Evolutionary conservation across 2,797 vertebrate genomes (phyloP).

Genomic region (Bovichtus variegatus): DNA sequence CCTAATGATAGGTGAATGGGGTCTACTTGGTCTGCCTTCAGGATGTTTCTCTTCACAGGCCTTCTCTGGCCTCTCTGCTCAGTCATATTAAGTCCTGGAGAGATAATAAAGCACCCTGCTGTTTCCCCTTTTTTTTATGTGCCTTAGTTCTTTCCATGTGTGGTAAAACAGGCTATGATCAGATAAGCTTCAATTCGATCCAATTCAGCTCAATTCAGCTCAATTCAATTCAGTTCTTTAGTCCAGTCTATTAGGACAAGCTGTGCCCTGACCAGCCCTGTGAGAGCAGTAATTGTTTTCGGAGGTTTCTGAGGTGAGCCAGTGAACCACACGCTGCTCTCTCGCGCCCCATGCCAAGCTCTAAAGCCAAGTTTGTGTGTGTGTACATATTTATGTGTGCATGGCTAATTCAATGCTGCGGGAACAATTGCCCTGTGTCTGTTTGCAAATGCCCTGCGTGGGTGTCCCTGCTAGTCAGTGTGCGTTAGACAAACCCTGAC

Average conservation of each 20-base stretch:
- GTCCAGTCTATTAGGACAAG: slow-evolving; percentile 74
- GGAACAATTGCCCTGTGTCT: slow-evolving; percentile 78
- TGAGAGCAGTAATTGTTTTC: slow-evolving; percentile 84
- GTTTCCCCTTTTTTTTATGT: slow-evolving; percentile 53
- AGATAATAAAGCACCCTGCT: slow-evolving; percentile 59
- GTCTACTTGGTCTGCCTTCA: slow-evolving; percentile 44
- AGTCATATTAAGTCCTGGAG: slow-evolving; percentile 59
- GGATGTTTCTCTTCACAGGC: slow-evolving; percentile 48
- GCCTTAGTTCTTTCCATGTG: slow-evolving; percentile 34
- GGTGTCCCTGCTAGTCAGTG: slow-evolving; percentile 81
- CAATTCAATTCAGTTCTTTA: slow-evolving; percentile 53
- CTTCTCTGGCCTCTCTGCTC: slow-evolving; percentile 57
- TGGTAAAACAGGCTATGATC: slow-evolving; percentile 38
- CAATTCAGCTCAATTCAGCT: slow-evolving; percentile 22
- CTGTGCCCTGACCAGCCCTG: slow-evolving; percentile 76
- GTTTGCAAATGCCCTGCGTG: slow-evolving; percentile 82
- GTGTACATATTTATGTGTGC: slow-evolving; percentile 62
- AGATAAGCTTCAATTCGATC: slow-evolving; percentile 32
- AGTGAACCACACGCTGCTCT: slow-evolving; percentile 79
- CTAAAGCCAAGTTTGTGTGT: slow-evolving; percentile 74
- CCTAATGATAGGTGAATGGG: slow-evolving; percentile 63
- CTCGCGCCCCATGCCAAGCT: slow-evolving; percentile 79
- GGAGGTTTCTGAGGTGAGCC: slow-evolving; percentile 82
- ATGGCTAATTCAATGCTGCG: slow-evolving; percentile 77
- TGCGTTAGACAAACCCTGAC: slow-evolving; percentile 77